phyloP scores from a whole-genome alignment of 2,888 invertebrate species.

The Ypsolopha sequella region DNA sequence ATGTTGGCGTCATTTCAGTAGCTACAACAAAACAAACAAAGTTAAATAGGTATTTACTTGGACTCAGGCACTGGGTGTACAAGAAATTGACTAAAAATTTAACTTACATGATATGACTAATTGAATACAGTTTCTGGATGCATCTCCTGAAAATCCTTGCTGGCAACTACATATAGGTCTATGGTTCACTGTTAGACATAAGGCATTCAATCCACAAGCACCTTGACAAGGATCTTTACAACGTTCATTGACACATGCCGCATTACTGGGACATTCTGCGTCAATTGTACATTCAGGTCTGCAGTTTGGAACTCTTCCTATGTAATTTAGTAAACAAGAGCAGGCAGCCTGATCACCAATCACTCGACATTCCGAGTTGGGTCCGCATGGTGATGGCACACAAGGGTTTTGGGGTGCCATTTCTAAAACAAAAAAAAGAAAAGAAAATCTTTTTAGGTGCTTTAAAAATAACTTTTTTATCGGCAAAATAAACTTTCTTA shows the following conservation, averaged over 20 bases:
- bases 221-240: conserved; percentile 89
- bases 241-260: conserved; percentile 84
- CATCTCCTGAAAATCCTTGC: conserved; percentile 86
- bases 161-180: conserved; percentile 84
- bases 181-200: conserved; percentile 89
- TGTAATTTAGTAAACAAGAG: conserved; percentile 83
- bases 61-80: too few relatives aligned
- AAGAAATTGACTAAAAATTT: too few relatives aligned
- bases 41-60: not conserved
- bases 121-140: conserved; percentile 75
- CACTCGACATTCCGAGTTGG: conserved; percentile 84
- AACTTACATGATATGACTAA: conserved; percentile 57
- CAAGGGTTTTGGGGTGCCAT: conserved; percentile 73
- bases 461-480: too few relatives aligned
- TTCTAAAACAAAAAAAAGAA: conserved; percentile 19
- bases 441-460: too few relatives aligned
- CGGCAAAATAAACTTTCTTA: too few relatives aligned
- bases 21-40: conserved; percentile 45
- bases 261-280: conserved; percentile 84
- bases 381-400: conserved; percentile 85
- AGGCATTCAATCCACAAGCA: conserved; percentile 81
- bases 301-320: conserved; percentile 89
- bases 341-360: conserved; percentile 88
- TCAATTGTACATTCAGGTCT: conserved; percentile 86
- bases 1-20: conserved; percentile 72